Conservation (phyloP, 2,797 vertebrate species). For the Melanogrammus aeglefinus region DNA sequence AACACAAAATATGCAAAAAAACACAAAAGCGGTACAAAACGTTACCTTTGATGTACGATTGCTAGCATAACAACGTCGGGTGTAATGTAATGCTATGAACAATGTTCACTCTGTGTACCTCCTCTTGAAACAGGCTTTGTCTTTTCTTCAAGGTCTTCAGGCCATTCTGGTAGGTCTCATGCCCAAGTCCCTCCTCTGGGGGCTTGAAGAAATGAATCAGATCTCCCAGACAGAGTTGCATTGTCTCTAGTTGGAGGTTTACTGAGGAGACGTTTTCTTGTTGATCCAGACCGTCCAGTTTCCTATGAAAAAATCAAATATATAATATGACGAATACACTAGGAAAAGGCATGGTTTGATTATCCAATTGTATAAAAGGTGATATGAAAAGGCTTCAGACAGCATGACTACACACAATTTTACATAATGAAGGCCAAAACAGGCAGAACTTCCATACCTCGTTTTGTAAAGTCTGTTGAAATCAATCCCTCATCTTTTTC, state of each 20-base stretch:
- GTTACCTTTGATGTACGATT: neutral
- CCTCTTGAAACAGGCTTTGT: slow-evolving; percentile 94
- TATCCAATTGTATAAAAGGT: neutral
- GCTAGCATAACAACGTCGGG: neutral
- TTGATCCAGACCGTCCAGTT: slow-evolving; percentile 80
- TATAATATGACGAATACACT: neutral
- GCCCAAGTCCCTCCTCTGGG: slow-evolving; percentile 75
- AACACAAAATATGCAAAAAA: neutral
- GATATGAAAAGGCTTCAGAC: neutral
- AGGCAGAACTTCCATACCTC: neutral
- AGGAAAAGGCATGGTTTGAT: neutral
- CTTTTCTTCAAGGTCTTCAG: slow-evolving; percentile 82
- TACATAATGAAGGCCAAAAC: neutral
- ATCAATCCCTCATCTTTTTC: neutral
- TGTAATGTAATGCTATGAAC: neutral
- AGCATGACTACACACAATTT: neutral
- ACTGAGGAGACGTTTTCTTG: slow-evolving; percentile 65
- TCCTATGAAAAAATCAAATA: slow-evolving; percentile 67
- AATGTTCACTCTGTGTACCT: slow-evolving; percentile 70
- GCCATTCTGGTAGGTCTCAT: slow-evolving; percentile 83
- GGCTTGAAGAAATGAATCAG: slow-evolving; percentile 88
- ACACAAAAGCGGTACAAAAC: neutral
- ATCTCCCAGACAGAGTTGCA: slow-evolving; percentile 84
- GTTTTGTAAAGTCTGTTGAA: neutral
- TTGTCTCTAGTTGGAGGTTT: slow-evolving; percentile 73